Conservation (phyloP, 2,888 invertebrate genomes). For the Andrena chrysosceles region DNA sequence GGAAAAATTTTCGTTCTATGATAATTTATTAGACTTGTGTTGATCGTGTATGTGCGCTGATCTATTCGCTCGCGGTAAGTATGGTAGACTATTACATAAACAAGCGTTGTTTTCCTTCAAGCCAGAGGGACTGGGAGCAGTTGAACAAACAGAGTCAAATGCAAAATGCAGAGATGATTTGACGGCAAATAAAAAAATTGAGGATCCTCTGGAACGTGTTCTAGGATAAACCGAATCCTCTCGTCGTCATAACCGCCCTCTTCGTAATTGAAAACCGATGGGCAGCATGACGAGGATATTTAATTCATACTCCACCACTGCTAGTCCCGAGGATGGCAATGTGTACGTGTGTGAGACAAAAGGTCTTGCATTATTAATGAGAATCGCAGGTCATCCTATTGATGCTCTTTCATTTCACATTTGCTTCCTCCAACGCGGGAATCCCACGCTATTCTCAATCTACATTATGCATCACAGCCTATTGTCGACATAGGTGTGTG, state of each 20-base stretch:
- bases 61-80: neutral
- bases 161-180: conserved; percentile 13
- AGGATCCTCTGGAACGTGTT: neutral
- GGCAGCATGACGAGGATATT: conserved; percentile 42
- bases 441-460: too few species aligned
- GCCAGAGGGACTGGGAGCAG: neutral
- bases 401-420: conserved; percentile 8
- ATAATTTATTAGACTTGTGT: too few species aligned
- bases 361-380: conserved; percentile 51
- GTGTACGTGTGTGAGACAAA: conserved; percentile 30
- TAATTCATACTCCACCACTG: conserved; percentile 55
- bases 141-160: conserved; percentile 13
- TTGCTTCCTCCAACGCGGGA: neutral
- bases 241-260: conserved; percentile 42
- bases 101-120: conserved; percentile 10
- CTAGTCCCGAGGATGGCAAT: conserved; percentile 52
- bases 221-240: conserved; percentile 58
- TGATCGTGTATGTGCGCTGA: neutral
- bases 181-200: conserved; percentile 5
- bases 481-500: neutral
- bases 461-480: too few species aligned
- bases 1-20: too few species aligned
- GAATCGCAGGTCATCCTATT: neutral
- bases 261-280: conserved; percentile 27
- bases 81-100: neutral